Evolutionary conservation across 2,797 vertebrate genomes (phyloP).

Genomic region (Alcedo atthis): DNA sequence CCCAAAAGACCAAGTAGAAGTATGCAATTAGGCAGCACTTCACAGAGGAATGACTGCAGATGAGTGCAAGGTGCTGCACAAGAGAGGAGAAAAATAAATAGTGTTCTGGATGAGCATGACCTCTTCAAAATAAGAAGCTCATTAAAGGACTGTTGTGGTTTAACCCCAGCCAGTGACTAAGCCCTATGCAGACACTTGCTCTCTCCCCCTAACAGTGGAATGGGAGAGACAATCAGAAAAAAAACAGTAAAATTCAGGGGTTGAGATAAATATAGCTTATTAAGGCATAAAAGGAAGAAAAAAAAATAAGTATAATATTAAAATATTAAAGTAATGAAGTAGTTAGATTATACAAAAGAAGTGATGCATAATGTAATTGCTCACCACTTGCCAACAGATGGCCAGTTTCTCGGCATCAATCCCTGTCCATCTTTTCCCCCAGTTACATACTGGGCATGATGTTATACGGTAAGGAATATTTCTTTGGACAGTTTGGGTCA

Average conservation of each 20-base stretch:
- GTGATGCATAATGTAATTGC: neutral
- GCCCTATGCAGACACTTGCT: neutral
- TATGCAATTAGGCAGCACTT: neutral
- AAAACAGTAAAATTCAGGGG: neutral
- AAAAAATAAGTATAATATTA: neutral
- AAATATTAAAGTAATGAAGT: neutral
- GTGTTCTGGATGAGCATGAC: neutral
- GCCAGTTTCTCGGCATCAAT: neutral
- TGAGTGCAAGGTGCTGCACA: neutral
- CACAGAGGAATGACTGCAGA: constrained; percentile 11
- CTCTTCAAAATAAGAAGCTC: constrained; percentile 4
- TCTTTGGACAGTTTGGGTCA: neutral
- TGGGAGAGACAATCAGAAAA: no score
- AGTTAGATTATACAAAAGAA: neutral
- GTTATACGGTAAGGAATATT: neutral
- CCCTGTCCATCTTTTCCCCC: no score
- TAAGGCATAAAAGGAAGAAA: neutral
- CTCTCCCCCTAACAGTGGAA: neutral
- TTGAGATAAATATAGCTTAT: neutral
- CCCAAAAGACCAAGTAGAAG: constrained; percentile 2
- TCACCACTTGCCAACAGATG: neutral
- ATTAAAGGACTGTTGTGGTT: neutral
- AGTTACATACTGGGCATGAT: no score
- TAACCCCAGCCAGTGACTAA: neutral
- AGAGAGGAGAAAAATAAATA: constrained; percentile 5